Percentiles rank a stretch among this genome's conserved stretches.
Evolutionary conservation across 1,140 invertebrate species (phyloP).

Genomic region (Eufriesea mexicana): DNA sequence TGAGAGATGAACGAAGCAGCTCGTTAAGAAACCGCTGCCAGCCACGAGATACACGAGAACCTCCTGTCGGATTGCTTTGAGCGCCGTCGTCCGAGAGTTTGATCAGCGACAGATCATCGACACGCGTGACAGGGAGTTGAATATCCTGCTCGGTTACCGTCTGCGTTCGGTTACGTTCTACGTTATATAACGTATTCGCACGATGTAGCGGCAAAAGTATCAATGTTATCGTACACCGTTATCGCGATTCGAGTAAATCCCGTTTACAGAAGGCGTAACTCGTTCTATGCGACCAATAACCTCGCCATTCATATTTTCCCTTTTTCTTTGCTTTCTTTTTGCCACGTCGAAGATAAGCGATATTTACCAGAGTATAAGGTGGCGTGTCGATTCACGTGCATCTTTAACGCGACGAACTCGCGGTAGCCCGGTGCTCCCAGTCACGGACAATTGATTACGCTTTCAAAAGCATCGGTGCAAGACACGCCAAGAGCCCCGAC

Average conservation of each 20-base stretch:
- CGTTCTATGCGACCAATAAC: not conserved
- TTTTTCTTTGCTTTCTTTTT: not conserved
- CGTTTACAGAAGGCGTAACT: slow-evolving; percentile 9
- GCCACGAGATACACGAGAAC: not conserved
- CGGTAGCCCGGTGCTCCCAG: not conserved
- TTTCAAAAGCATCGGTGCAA: slow-evolving; percentile 28
- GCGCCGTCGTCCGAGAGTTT: not conserved
- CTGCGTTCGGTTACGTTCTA: not conserved
- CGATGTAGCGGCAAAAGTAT: not conserved
- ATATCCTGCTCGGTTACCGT: not conserved
- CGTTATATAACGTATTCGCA: not conserved
- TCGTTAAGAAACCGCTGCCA: slow-evolving; percentile 40
- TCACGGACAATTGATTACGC: slow-evolving; percentile 28
- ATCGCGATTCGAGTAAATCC: not conserved
- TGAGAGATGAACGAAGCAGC: slow-evolving; percentile 40
- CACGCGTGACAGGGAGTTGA: not conserved
- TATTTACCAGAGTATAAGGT: slow-evolving; percentile 6
- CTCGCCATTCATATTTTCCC: not conserved
- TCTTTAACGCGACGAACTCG: not conserved
- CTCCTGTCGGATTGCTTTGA: not conserved
- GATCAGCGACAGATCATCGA: slow-evolving; percentile 12
- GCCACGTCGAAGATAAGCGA: not conserved
- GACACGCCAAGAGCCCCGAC: not conserved
- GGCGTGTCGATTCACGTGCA: not conserved
- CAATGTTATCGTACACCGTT: slow-evolving; percentile 1